Conservation (phyloP, 2,797 vertebrate genomes). For the Enteromius afrohamiltoni region DNA sequence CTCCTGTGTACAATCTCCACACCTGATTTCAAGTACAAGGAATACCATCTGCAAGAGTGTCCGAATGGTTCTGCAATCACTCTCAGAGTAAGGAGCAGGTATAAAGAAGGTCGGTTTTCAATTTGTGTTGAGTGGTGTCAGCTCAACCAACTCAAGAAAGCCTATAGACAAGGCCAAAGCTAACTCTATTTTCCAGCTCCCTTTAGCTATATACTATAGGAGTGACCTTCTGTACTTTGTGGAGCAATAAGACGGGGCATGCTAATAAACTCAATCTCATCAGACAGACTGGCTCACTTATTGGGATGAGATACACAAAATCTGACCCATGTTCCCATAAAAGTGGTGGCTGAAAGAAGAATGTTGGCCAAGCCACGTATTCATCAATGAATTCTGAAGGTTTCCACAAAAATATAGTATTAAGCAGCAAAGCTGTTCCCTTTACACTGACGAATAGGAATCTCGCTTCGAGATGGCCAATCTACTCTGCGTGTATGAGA, state of each 20-base stretch:
- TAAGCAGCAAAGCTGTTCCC: too few species aligned
- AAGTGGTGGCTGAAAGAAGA: neutral
- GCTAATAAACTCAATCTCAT: neutral
- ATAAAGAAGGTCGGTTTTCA: neutral
- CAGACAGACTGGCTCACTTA: neutral
- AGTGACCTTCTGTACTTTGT: constrained; percentile 14
- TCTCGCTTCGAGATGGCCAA: too few species aligned
- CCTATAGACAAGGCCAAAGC: neutral
- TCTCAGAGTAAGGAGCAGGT: neutral
- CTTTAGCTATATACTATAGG: neutral
- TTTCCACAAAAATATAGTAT: too few species aligned
- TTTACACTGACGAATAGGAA: too few species aligned
- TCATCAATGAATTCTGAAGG: too few species aligned
- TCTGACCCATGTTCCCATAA: neutral
- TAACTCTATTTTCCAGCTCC: constrained; percentile 3
- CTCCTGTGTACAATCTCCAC: constrained; percentile 2
- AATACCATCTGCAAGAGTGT: constrained; percentile 9
- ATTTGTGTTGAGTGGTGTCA: constrained; percentile 25
- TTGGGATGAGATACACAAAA: neutral
- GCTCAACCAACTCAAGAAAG: neutral
- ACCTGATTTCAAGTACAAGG: constrained; percentile 1
- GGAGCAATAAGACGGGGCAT: neutral
- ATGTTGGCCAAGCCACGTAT: neutral
- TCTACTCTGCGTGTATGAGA: too few species aligned
- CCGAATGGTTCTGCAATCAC: neutral